A percentile compares a stretch with the other conserved stretches of the same genome.
Conservation (phyloP, 2,113 vertebrate species). For the Meriones unguiculatus region DNA sequence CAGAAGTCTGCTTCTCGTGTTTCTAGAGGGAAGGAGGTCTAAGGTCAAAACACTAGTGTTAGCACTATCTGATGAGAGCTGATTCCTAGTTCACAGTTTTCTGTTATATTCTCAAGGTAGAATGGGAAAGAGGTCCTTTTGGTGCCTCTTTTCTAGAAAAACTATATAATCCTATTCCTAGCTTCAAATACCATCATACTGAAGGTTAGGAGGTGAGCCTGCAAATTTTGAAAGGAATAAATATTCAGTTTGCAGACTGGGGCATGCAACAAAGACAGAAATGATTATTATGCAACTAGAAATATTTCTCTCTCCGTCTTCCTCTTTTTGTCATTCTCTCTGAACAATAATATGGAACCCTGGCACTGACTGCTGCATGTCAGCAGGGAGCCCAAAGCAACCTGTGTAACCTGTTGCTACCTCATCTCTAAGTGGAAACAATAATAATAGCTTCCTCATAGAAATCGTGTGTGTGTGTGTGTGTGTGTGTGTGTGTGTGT, state of each 20-base stretch:
- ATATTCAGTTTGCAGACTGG: not conserved
- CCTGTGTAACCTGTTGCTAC: not conserved
- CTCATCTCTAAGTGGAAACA: constrained; percentile 12
- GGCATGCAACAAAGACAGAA: not conserved
- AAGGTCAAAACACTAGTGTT: not conserved
- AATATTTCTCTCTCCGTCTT: not conserved
- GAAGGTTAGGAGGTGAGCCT: not conserved
- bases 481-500: not conserved
- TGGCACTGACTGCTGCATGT: not conserved
- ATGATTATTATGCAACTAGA: not conserved
- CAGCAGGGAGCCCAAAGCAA: not conserved
- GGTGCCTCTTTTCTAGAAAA: not conserved
- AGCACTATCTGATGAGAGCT: not conserved
- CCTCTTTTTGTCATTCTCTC: not conserved
- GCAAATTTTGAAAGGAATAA: not conserved
- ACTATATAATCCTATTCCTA: not conserved
- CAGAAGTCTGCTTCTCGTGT: not conserved
- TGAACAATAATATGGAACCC: not conserved
- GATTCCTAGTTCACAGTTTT: too few relatives aligned
- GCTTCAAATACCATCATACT: not conserved
- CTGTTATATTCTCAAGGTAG: not conserved
- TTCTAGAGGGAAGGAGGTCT: not conserved
- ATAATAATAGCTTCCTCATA: not conserved
- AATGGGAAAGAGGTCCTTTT: not conserved
- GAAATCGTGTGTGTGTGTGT: not conserved